These are phyloP conservation scores for Melieria crassipennis DNA, from an alignment of 2,888 invertebrate genomes.

Conservation along the genomic window DNA sequence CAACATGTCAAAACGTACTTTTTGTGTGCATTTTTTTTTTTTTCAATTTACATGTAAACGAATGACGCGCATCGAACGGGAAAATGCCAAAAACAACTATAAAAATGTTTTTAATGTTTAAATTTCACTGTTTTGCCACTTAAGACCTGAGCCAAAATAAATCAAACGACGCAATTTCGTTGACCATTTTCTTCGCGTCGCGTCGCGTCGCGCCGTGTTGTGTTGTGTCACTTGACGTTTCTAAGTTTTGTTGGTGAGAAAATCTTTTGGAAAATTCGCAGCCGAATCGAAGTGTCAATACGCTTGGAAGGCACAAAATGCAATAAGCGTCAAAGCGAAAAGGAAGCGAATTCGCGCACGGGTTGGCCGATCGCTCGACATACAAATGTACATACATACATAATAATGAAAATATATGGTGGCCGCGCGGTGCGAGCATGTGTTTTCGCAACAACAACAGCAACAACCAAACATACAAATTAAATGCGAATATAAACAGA, in stretches of 20 bases:
- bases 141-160: slow-evolving; percentile 10
- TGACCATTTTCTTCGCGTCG: not conserved
- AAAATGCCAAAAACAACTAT: not conserved
- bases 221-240: no score
- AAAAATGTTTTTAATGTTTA: not conserved
- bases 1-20: not conserved
- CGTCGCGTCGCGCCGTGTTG: no score
- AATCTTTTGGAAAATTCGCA: not conserved
- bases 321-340: not conserved
- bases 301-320: slow-evolving; percentile 18
- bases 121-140: slow-evolving; percentile 2
- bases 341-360: not conserved
- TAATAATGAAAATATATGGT: not conserved
- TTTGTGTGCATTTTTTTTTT: not conserved
- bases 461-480: slow-evolving; percentile 15
- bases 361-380: slow-evolving; percentile 22
- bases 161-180: slow-evolving; percentile 19
- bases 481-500: not conserved
- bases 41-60: not conserved
- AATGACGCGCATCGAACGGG: not conserved
- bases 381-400: slow-evolving; percentile 13
- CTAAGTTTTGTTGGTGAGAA: not conserved
- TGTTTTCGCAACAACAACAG: not conserved
- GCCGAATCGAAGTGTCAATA: slow-evolving; percentile 19
- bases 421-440: no score